Evolutionary conservation across 2,888 invertebrate species (phyloP), one percentile per base, ranked within the genome.

Genomic region (Ennomos quercinarius): DNA sequence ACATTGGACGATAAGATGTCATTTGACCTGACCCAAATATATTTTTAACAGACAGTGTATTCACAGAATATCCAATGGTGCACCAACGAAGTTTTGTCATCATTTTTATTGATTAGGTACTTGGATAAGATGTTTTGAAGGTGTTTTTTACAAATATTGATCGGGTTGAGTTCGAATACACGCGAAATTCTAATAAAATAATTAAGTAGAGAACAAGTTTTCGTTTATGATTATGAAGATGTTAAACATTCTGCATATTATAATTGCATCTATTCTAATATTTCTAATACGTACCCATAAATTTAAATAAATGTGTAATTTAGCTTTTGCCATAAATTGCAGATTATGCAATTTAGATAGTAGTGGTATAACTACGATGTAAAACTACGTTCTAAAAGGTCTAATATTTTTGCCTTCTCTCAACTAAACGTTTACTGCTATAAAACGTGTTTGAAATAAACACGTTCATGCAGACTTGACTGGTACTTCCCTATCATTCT

Each of bases 401-500:
- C 48, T 34, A 36, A 39, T 12, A 34, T 40, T 35, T 40, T 43
- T 41, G 36, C 35, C 41, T 2, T 59, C 57, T 58, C 54, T 66
- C 58, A 61, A 64, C 67, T 57, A 55, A 61, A 56, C 35, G 35
- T 50, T 45, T 46, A 73, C 56, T 52, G 56, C 63, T 66, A 63
- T 59, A 54, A 54, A 57, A 60, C 53, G 53, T 64, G 68, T 66
- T 65, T 57, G 42, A 58, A 52, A 50, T 60, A 61, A 63, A 61
- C 68, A 69, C 70, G 67, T 68, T 59, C 55, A 64, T 67, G 64
- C 63, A 68, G 71, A 67, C 57, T 53, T 51, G 51, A 62, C 68
- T 64, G 61, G 70, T 65, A 62, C 55, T 60, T 61, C 65, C 65
- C 58, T 64, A 70, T 71, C 58, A 63, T 65, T 66, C 59, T 58